Percentiles rank a stretch among this genome's conserved stretches.
Conservation (phyloP, 2,113 vertebrate genomes). For the Muntiacus muntjak region DNA sequence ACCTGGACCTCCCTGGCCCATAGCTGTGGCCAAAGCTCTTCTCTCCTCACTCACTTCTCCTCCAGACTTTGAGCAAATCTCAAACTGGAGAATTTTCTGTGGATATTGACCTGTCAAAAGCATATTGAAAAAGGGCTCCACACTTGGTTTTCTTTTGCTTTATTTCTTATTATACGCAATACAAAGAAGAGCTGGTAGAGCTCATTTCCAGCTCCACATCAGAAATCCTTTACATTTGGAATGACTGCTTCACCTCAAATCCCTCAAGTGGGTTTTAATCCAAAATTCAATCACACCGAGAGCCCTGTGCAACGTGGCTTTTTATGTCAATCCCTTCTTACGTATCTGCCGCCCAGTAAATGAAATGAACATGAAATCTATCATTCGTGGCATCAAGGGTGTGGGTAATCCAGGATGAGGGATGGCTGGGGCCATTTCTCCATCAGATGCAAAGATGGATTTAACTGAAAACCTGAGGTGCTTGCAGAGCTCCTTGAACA, state of each 20-base stretch:
- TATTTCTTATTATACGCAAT: not conserved
- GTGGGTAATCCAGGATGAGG: not conserved
- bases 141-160: not conserved
- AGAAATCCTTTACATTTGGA: not conserved
- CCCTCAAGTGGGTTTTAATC: not conserved
- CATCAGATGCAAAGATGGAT: not conserved
- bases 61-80: not conserved
- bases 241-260: not conserved
- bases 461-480: not conserved
- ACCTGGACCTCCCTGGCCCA: rapidly evolving
- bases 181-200: not conserved
- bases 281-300: not conserved
- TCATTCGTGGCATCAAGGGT: not conserved
- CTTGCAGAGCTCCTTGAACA: not conserved
- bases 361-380: not conserved
- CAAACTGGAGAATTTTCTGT: not conserved
- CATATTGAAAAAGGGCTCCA: not conserved
- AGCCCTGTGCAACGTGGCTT: not conserved
- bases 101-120: not conserved
- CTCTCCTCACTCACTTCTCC: not conserved
- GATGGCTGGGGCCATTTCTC: not conserved
- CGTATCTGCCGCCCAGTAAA: not conserved
- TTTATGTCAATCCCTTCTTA: not conserved
- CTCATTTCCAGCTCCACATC: not conserved
- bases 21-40: rapidly evolving